A percentile compares a stretch with the other conserved stretches of the same genome.
phyloP scores from a whole-genome alignment of 2,797 vertebrate species.

The Bovichtus variegatus region DNA sequence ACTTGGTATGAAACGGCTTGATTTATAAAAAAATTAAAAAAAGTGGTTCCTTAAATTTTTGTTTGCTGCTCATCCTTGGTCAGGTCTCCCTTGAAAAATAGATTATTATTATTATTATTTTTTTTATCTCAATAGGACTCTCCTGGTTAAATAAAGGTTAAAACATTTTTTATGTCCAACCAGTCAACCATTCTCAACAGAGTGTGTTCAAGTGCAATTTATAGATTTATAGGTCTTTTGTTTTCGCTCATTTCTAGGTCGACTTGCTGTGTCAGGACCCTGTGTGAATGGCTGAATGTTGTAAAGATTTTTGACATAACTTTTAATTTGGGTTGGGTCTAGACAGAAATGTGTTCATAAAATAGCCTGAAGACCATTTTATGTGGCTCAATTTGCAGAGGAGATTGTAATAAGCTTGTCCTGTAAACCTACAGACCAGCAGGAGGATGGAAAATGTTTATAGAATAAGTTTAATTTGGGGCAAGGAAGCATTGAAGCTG shows the following conservation, averaged over 20 bases:
- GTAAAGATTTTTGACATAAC: neutral
- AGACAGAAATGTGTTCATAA: neutral
- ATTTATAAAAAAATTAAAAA: too few species aligned
- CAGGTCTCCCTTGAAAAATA: too few species aligned
- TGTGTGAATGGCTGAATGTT: neutral
- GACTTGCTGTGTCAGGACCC: conserved; percentile 3
- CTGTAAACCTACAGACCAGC: neutral
- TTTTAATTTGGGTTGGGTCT: neutral
- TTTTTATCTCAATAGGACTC: too few species aligned
- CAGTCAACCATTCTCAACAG: too few species aligned
- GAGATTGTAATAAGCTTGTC: neutral
- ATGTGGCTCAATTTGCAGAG: neutral
- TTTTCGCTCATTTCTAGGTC: too few species aligned
- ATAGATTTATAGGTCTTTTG: too few species aligned
- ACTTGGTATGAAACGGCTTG: too few species aligned
- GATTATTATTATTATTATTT: too few species aligned
- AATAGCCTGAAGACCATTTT: neutral
- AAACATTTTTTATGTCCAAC: too few species aligned
- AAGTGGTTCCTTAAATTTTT: too few species aligned
- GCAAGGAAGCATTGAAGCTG: neutral
- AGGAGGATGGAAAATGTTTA: neutral
- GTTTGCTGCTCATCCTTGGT: too few species aligned
- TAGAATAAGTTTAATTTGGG: neutral
- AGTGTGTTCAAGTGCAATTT: neutral
- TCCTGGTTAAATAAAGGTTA: too few species aligned